Conservation (phyloP, 2,113 vertebrate species). For the Peromyscus californicus region DNA sequence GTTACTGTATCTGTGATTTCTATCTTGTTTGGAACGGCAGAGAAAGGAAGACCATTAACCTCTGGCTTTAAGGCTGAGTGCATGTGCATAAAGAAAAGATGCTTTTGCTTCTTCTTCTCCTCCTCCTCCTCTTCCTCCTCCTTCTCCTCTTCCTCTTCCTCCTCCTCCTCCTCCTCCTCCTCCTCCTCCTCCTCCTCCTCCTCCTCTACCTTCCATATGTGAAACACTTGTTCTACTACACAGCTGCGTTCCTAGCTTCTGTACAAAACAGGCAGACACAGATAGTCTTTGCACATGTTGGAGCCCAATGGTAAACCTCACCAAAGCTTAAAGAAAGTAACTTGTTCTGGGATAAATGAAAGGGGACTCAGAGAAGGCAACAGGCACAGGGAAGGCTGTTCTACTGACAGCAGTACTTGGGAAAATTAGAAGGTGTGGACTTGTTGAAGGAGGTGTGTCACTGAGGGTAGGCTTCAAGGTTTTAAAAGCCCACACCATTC, state of each 20-base stretch:
- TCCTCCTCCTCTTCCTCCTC: too few relatives aligned
- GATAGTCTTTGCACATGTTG: not conserved
- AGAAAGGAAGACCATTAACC: not conserved
- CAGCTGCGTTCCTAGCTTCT: not conserved
- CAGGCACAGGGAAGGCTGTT: constrained; percentile 18
- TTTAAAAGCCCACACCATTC: not conserved
- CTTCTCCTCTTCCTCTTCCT: too few relatives aligned
- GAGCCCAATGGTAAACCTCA: constrained; percentile 20
- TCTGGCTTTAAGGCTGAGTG: not conserved
- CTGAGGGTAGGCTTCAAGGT: not conserved
- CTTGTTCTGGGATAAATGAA: not conserved
- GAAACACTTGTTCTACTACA: not conserved
- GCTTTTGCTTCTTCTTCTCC: not conserved
- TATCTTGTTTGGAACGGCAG: not conserved
- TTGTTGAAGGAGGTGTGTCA: not conserved
- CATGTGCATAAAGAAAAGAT: constrained; percentile 44
- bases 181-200: not conserved
- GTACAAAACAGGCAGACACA: constrained; percentile 3
- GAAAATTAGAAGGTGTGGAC: not conserved
- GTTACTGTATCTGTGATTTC: constrained; percentile 20
- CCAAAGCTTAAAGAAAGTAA: constrained; percentile 24
- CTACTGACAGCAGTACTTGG: not conserved
- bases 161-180: not conserved
- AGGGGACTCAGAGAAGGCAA: not conserved
- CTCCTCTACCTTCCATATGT: not conserved